These are phyloP conservation scores for Eleutherodactylus coqui DNA, from an alignment of 2,797 vertebrate genomes.

Conservation along the genomic window DNA sequence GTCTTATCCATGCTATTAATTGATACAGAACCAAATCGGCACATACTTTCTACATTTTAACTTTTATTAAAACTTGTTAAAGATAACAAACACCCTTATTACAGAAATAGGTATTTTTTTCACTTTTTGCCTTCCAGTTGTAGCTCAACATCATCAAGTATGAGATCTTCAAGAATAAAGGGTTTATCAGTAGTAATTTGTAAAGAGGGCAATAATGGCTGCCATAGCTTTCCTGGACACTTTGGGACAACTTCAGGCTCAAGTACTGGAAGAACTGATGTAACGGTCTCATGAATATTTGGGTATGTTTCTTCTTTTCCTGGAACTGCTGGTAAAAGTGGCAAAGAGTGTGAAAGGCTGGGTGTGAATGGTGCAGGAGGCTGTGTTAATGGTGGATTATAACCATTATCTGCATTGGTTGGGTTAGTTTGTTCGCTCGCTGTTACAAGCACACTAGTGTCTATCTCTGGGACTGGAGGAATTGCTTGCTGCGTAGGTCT, in stretches of 20 bases:
- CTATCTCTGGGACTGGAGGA: background rate
- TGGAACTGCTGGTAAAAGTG: conserved; percentile 49
- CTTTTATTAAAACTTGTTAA: background rate
- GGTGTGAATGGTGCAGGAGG: background rate
- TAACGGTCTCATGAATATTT: conserved; percentile 62
- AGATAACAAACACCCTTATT: background rate
- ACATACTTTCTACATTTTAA: background rate
- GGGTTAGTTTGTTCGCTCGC: background rate
- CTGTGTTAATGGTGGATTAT: background rate
- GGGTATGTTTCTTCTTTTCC: conserved; percentile 35
- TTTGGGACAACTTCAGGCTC: conserved; percentile 32
- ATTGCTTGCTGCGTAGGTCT: background rate
- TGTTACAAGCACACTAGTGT: conserved; percentile 32
- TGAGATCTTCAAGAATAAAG: background rate
- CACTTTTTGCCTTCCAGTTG: background rate
- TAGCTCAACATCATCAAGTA: background rate
- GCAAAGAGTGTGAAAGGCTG: background rate
- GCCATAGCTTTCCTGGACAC: conserved; percentile 77
- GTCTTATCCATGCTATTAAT: background rate
- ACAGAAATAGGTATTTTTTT: background rate
- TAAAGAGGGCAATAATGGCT: conserved; percentile 56
- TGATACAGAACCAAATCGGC: background rate
- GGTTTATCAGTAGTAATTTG: background rate
- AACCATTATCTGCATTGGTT: background rate
- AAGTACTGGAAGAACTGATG: conserved; percentile 67